phyloP scores from a whole-genome alignment of 2,113 vertebrate genomes.

The Hemibagrus wyckioides region DNA sequence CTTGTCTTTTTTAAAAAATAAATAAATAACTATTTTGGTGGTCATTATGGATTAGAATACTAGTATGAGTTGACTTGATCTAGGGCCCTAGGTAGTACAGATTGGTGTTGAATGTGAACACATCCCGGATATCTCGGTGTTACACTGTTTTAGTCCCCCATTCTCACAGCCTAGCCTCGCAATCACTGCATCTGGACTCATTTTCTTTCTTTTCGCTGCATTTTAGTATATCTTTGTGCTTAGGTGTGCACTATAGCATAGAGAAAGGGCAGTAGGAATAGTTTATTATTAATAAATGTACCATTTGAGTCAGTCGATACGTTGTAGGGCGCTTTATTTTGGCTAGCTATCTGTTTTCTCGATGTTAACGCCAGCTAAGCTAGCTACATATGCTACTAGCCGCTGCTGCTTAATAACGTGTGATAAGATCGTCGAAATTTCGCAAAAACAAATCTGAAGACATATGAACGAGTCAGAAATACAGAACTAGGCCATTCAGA shows the following conservation, averaged over 20 bases:
- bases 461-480: neutral
- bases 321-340: neutral
- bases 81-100: constrained; percentile 5
- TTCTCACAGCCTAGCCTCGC: neutral
- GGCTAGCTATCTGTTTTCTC: neutral
- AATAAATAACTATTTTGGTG: neutral
- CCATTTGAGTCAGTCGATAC: neutral
- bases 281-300: neutral
- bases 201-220: neutral
- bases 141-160: constrained; percentile 41
- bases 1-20: neutral
- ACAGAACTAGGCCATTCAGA: neutral
- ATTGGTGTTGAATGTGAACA: constrained; percentile 7
- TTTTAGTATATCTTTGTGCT: neutral
- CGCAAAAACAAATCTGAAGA: neutral
- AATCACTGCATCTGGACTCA: neutral
- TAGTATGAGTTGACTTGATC: neutral
- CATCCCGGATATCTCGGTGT: constrained; percentile 2
- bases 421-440: neutral
- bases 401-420: neutral
- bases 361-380: constrained; percentile 13
- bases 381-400: neutral
- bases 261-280: neutral
- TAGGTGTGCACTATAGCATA: neutral
- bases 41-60: neutral